These are phyloP conservation scores for Drosophila willistoni DNA, from an alignment of 1,140 invertebrate genomes.

Conservation along the genomic window DNA sequence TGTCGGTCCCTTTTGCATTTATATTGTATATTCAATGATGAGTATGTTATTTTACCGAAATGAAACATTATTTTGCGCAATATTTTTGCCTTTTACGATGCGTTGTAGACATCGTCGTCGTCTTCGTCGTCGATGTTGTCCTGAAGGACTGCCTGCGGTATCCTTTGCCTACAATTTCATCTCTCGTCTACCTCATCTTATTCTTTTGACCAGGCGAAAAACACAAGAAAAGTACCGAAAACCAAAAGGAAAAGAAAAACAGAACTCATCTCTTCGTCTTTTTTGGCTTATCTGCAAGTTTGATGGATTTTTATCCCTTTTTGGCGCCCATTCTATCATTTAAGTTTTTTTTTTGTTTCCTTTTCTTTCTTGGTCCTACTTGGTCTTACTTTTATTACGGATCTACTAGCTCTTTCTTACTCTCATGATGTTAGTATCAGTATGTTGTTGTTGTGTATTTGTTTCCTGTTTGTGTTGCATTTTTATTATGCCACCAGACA, in stretches of 20 bases:
- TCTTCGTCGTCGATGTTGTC: slow-evolving; percentile 37
- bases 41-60: slow-evolving; percentile 73
- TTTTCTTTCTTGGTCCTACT: slow-evolving; percentile 24
- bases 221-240: neutral
- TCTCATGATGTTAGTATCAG: slow-evolving; percentile 31
- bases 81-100: slow-evolving; percentile 68
- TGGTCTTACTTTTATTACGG: slow-evolving; percentile 41
- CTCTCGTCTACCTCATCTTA: slow-evolving; percentile 12
- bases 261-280: slow-evolving; percentile 41
- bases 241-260: neutral
- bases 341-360: slow-evolving; percentile 39
- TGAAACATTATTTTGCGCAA: slow-evolving; percentile 67
- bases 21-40: slow-evolving; percentile 73
- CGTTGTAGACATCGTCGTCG: slow-evolving; percentile 36
- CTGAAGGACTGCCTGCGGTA: slow-evolving; percentile 13
- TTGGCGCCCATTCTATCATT: slow-evolving; percentile 39
- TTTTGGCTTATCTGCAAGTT: slow-evolving; percentile 79
- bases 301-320: slow-evolving; percentile 80
- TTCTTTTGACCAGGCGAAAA: slow-evolving; percentile 18
- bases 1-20: slow-evolving; percentile 52
- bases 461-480: slow-evolving; percentile 53
- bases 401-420: slow-evolving; percentile 5
- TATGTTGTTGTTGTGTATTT: slow-evolving; percentile 42
- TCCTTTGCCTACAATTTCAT: slow-evolving; percentile 6
- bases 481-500: slow-evolving; percentile 73